phyloP scores from a whole-genome alignment of 2,888 invertebrate genomes.

The Alviniconcha strummeri region DNA sequence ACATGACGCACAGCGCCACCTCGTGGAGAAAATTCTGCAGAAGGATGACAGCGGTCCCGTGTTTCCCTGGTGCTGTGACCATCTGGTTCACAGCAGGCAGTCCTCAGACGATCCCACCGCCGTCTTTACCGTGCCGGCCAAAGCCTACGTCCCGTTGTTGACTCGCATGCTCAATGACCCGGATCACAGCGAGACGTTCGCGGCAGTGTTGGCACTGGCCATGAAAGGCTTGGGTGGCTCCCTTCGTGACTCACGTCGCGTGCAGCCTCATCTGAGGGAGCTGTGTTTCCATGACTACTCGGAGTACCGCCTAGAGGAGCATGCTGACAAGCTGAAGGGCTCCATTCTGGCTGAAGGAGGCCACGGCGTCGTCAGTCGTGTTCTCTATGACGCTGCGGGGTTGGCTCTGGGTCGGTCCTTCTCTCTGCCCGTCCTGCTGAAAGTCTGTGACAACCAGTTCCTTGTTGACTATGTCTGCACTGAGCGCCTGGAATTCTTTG shows the following conservation, averaged over 20 bases:
- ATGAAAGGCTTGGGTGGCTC: slow-evolving; percentile 2
- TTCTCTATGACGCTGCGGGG: slow-evolving; percentile 21
- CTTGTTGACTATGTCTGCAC: not conserved
- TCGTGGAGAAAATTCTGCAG: not conserved
- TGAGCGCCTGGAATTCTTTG: not conserved
- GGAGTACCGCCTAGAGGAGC: not conserved
- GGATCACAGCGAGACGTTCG: not conserved
- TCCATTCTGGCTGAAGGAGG: not conserved
- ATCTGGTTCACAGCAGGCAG: not conserved
- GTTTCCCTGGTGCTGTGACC: slow-evolving; percentile 8
- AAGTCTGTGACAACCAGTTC: slow-evolving; percentile 22
- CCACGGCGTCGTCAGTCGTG: not conserved
- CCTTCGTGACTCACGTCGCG: not conserved
- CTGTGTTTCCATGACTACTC: not conserved
- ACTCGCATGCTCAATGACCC: slow-evolving; percentile 9
- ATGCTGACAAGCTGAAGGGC: not conserved
- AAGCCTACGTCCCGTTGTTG: slow-evolving; percentile 1
- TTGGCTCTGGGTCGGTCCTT: slow-evolving; percentile 17
- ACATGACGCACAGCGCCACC: not conserved
- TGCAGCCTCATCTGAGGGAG: not conserved
- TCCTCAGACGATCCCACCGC: not conserved
- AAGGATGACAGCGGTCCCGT: not conserved
- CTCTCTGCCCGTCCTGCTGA: slow-evolving; percentile 8
- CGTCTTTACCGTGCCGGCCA: not conserved
- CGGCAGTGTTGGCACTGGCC: not conserved